Evolutionary conservation across 2,797 vertebrate genomes (phyloP).

Genomic region (Ptychadena robeensis): DNA sequence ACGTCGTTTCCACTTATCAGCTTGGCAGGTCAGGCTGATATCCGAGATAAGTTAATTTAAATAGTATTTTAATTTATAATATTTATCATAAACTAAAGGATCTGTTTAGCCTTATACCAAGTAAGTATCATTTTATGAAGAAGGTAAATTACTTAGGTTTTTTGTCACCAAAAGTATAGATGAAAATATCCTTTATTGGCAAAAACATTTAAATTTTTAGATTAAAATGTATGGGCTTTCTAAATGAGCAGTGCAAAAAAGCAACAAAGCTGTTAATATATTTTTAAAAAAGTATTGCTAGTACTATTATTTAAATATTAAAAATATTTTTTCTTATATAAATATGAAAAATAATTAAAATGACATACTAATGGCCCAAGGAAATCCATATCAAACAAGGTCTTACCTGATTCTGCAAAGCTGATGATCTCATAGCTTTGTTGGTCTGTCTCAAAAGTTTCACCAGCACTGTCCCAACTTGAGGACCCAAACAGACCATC

Average conservation of each 20-base stretch:
- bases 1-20: neutral
- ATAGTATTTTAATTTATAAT: neutral
- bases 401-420: slow-evolving; percentile 81
- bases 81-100: neutral
- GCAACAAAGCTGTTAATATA: too few relatives aligned
- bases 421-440: slow-evolving; percentile 90
- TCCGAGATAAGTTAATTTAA: neutral
- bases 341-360: neutral
- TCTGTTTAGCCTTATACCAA: too few relatives aligned
- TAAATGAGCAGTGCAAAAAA: neutral
- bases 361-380: neutral
- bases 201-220: neutral
- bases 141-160: too few relatives aligned
- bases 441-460: slow-evolving; percentile 43
- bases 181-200: too few relatives aligned
- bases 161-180: too few relatives aligned
- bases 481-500: slow-evolving; percentile 75
- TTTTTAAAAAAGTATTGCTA: too few relatives aligned
- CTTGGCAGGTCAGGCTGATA: slow-evolving; percentile 10
- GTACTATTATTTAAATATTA: neutral
- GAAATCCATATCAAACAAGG: neutral
- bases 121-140: too few relatives aligned
- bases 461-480: slow-evolving; percentile 25
- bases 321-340: too few relatives aligned
- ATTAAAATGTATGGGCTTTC: neutral